Evolutionary conservation across 2,113 vertebrate genomes (phyloP).

Genomic region (Trematocara variabile): DNA sequence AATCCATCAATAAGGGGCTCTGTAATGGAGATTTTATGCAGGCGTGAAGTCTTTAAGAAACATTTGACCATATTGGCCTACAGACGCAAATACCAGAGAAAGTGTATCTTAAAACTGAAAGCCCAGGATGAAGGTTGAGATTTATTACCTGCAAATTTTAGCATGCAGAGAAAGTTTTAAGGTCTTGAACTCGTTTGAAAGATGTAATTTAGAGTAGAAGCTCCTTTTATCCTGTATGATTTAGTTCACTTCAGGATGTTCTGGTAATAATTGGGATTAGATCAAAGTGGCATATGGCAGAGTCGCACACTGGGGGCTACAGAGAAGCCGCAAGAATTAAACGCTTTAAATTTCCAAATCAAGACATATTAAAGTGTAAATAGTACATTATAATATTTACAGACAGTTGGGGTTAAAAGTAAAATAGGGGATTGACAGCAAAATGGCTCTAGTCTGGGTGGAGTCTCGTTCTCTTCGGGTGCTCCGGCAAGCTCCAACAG

Average conservation of each 20-base stretch:
- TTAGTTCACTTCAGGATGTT: neutral
- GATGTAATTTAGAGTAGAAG: neutral
- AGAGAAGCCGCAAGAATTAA: neutral
- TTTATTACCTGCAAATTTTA: neutral
- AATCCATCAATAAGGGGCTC: neutral
- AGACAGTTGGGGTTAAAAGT: neutral
- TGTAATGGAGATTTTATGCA: constrained; percentile 1
- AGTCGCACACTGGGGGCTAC: neutral
- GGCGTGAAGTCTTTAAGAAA: neutral
- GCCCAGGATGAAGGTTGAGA: neutral
- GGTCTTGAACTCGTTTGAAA: neutral
- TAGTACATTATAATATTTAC: neutral
- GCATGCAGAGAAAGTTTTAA: neutral
- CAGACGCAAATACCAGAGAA: neutral
- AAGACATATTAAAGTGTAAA: neutral
- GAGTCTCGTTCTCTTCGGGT: neutral
- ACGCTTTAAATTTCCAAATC: neutral
- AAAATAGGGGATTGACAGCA: neutral
- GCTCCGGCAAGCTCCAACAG: neutral
- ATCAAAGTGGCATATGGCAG: neutral
- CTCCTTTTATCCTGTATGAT: neutral
- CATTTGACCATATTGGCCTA: neutral
- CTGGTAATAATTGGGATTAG: neutral
- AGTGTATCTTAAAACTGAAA: neutral
- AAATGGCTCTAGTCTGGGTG: neutral